Evolutionary conservation across 2,888 invertebrate genomes (phyloP).

Genomic region (Congeria kusceri): DNA sequence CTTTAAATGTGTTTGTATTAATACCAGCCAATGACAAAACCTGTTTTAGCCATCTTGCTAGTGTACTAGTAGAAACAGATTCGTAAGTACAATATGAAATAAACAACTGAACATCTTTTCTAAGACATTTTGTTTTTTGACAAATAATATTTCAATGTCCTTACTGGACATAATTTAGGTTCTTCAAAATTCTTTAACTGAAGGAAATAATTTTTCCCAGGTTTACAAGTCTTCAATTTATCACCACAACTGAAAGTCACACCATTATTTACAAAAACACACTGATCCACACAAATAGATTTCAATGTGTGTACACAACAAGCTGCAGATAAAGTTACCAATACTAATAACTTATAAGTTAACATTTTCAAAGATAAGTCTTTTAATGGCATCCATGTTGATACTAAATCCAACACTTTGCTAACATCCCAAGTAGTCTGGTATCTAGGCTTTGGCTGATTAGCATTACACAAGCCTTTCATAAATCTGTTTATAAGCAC

Average conservation of each 20-base stretch:
- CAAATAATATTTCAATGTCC: conserved; percentile 13
- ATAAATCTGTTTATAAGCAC: too few relatives aligned
- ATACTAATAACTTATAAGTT: conserved; percentile 21
- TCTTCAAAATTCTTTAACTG: conserved; percentile 2
- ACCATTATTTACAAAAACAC: background rate
- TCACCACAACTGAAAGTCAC: conserved; percentile 17
- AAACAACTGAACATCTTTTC: conserved; percentile 24
- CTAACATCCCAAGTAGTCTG: conserved; percentile 19
- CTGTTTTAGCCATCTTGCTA: conserved; percentile 25
- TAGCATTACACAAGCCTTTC: conserved; percentile 17
- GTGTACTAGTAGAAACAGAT: conserved; percentile 15
- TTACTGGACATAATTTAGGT: conserved; percentile 14
- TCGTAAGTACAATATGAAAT: conserved; percentile 32
- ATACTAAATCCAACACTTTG: conserved; percentile 16
- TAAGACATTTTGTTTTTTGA: background rate
- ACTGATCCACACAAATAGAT: conserved; percentile 4
- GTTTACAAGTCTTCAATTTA: conserved; percentile 20
- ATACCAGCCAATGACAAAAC: conserved; percentile 18
- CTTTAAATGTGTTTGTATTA: conserved; percentile 10
- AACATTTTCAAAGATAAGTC: too few relatives aligned
- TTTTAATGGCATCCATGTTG: conserved; percentile 17
- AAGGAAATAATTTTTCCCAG: background rate
- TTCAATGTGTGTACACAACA: conserved; percentile 26
- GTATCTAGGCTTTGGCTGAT: conserved; percentile 26
- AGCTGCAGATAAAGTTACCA: conserved; percentile 22